Evolutionary conservation across 2,113 vertebrate species (phyloP), one percentile per base, ranked within the genome.

Genomic region (Sterna hirundo): DNA sequence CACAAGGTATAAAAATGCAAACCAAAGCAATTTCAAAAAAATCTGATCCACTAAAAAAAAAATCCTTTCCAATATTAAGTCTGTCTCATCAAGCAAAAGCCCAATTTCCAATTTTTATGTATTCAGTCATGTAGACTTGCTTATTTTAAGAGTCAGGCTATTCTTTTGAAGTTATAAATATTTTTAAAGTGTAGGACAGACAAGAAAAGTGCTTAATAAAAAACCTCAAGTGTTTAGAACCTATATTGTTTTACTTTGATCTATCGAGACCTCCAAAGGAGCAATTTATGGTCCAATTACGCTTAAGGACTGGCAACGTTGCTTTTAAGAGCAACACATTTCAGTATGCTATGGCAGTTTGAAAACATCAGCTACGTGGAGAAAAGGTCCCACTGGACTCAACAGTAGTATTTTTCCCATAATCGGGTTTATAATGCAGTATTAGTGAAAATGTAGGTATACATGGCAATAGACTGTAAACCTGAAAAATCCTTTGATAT

Each of bases 251-350:
- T 70, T 77, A 75, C 82, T 90, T 68, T 60, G 81, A 88, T 92
- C 81, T 94, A 42, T 42, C 0, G 0, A 86, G 85, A 88, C 85
- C 85, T 93, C 84, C 87, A 93, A 83, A 97, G 75, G 55, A 83
- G 83, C 64, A 95, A 95, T 91, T 96, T 94, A 95, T 49, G 42
- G 76, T 49, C 70, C 84, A 89, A 74, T 87, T 94, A 93, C 29
- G 36, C 78, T 91, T 80, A 94, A 91, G 78, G 71, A 93, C 71
- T 68, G 51, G 62, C 77, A 94, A 80, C 6, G 6, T 29, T 85
- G 78, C 65, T 81, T 79, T 71, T 66, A 74, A 78, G 76, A 74
- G 57, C 49, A 78, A 61, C 64, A 91, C 44, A 70, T 83, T 87
- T 95, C 82, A 92, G 86, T n/a, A 65, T 15, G 23, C 61, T 83